A percentile compares a stretch with the other conserved stretches of the same genome.
Evolutionary conservation across 1,140 invertebrate genomes (phyloP).

Genomic region (Panagrolaimus sp.): DNA sequence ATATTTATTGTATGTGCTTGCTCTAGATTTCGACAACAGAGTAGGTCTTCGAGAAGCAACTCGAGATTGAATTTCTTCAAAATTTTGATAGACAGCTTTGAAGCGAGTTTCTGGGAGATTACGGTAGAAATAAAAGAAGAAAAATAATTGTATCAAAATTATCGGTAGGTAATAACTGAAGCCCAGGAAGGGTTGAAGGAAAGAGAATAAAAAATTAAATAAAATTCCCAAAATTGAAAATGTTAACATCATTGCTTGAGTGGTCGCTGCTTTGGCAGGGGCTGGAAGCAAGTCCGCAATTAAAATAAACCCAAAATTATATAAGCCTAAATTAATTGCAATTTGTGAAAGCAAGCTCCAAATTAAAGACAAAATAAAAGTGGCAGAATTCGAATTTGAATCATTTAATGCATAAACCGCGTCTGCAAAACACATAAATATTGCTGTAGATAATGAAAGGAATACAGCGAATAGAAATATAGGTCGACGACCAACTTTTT

Average conservation of each 20-base stretch:
- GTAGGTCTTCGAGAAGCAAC: background rate
- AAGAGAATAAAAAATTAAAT: background rate
- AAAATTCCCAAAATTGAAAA: background rate
- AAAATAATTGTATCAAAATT: constrained; percentile 3
- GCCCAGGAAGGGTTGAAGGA: constrained; percentile 1
- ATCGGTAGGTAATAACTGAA: background rate
- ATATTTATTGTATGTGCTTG: too few relatives aligned
- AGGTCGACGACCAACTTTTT: too few relatives aligned
- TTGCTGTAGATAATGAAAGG: too few relatives aligned
- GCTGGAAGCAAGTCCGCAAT: background rate
- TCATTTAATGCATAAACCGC: background rate
- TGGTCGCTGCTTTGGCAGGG: background rate
- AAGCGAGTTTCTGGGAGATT: constrained; percentile 10
- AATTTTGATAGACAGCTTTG: background rate
- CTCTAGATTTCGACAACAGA: too few relatives aligned
- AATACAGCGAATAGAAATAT: too few relatives aligned
- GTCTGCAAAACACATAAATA: too few relatives aligned
- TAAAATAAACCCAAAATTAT: background rate
- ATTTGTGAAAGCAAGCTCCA: background rate
- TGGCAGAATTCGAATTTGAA: background rate
- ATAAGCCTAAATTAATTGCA: too few relatives aligned
- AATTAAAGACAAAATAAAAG: background rate
- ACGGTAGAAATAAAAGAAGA: constrained; percentile 6
- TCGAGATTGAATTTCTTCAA: background rate
- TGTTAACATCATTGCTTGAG: background rate